A percentile compares a stretch with the other conserved stretches of the same genome.
These are phyloP conservation scores for Scatophagus argus DNA, from an alignment of 2,113 vertebrate species.

Conservation along the genomic window DNA sequence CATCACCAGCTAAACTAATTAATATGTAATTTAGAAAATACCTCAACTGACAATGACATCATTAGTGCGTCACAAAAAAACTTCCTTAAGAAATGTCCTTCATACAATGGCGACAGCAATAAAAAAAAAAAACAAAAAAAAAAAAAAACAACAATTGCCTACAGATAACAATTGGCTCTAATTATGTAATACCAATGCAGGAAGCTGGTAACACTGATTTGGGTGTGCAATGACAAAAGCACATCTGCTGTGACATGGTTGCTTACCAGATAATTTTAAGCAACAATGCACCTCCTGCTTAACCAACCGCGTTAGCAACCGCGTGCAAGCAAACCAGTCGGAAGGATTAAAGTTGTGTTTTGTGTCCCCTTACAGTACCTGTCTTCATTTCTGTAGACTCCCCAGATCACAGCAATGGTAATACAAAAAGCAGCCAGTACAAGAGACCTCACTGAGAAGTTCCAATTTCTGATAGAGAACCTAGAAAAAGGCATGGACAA, in stretches of 20 bases:
- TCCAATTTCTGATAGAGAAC: conserved; percentile 81
- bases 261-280: background rate
- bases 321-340: background rate
- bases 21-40: background rate
- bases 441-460: conserved; percentile 88
- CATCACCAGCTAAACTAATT: background rate
- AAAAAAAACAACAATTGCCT: too few relatives aligned
- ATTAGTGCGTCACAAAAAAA: background rate
- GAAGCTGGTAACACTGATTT: background rate
- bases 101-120: background rate
- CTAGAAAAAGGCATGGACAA: conserved; percentile 74
- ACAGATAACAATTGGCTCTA: too few relatives aligned
- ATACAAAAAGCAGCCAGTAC: conserved; percentile 88
- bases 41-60: background rate
- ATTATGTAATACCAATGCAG: background rate
- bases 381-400: conserved; percentile 94
- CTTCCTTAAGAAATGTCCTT: background rate
- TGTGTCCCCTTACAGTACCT: conserved; percentile 81
- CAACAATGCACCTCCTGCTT: background rate
- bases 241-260: background rate
- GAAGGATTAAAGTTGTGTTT: background rate
- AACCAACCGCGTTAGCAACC: too few relatives aligned
- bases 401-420: conserved; percentile 89
- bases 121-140: too few relatives aligned
- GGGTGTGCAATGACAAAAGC: background rate